phyloP scores from a whole-genome alignment of 2,888 invertebrate genomes.

The Drosophila mimica region DNA sequence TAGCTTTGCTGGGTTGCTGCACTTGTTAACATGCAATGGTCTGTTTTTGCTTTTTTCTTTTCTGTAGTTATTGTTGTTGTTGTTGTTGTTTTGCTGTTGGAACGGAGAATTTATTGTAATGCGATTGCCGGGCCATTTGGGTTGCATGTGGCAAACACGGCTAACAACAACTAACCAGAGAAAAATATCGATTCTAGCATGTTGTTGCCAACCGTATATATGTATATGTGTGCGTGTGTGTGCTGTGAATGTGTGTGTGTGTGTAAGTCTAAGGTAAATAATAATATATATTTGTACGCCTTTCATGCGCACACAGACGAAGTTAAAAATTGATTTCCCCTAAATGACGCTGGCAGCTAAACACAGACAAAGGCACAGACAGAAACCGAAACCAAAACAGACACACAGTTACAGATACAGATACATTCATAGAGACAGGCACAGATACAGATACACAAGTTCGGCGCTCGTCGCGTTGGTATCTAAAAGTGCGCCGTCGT shows the following conservation, averaged over 20 bases:
- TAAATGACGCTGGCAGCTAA: slow-evolving; percentile 42
- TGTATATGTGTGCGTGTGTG: background rate
- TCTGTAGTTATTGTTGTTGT: background rate
- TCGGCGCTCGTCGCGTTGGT: slow-evolving; percentile 27
- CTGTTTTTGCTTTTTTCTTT: background rate
- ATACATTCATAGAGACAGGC: slow-evolving; percentile 22
- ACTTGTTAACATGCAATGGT: slow-evolving; percentile 55
- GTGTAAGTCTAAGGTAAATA: slow-evolving; percentile 38
- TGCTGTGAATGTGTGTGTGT: background rate
- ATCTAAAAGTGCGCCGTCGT: slow-evolving; percentile 39
- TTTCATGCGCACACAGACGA: slow-evolving; percentile 41
- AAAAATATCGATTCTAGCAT: slow-evolving; percentile 68
- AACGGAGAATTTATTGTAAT: slow-evolving; percentile 74
- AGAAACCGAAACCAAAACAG: background rate
- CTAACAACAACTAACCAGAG: slow-evolving; percentile 5
- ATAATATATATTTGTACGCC: slow-evolving; percentile 60
- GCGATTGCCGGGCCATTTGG: slow-evolving; percentile 65
- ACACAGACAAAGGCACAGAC: slow-evolving; percentile 24
- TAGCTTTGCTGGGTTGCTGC: slow-evolving; percentile 26
- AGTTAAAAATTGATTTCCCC: slow-evolving; percentile 72
- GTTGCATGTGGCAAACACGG: slow-evolving; percentile 52
- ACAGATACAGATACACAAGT: slow-evolving; percentile 26
- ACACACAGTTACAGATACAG: slow-evolving; percentile 23
- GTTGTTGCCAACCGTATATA: slow-evolving; percentile 36
- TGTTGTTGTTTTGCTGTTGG: slow-evolving; percentile 1